Percentiles rank a stretch among this genome's conserved stretches.
Conservation (phyloP, 2,113 vertebrate genomes). For the Dasyurus viverrinus region DNA sequence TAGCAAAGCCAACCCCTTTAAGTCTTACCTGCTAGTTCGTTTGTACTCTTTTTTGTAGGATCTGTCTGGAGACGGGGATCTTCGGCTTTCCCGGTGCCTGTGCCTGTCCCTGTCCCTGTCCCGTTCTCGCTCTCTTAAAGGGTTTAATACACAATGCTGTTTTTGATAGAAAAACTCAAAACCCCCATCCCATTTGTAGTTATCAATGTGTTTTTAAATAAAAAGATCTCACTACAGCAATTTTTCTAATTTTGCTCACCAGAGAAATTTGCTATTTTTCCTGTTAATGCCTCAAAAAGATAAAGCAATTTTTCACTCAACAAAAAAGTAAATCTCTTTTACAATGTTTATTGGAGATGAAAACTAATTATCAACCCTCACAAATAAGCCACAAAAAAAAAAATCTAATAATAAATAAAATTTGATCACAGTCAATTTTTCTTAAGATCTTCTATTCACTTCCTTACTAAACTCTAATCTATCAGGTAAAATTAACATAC, state of each 20-base stretch:
- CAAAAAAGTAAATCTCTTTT: neutral
- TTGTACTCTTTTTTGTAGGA: conserved; percentile 91
- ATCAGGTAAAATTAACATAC: conserved; percentile 23
- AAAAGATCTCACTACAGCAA: conserved; percentile 1
- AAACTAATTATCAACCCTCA: conserved; percentile 19
- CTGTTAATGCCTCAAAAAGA: conserved; percentile 33
- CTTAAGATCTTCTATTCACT: conserved; percentile 33
- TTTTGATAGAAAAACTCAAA: conserved; percentile 75
- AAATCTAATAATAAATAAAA: conserved; percentile 12
- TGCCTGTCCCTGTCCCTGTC: conserved; percentile 91
- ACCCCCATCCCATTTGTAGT: conserved; percentile 53
- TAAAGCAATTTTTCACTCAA: conserved; percentile 23
- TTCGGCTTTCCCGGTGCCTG: conserved; percentile 91
- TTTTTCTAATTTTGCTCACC: conserved; percentile 36
- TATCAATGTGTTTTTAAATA: conserved; percentile 50
- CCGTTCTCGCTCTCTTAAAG: conserved; percentile 86
- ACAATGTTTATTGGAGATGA: conserved; percentile 4
- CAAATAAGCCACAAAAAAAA: conserved; percentile 30
- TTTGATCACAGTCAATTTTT: conserved; percentile 43
- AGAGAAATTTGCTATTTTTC: conserved; percentile 41
- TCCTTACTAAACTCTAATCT: conserved; percentile 26
- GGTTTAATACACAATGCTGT: conserved; percentile 76
- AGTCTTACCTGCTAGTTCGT: conserved; percentile 89
- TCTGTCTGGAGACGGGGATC: conserved; percentile 91
- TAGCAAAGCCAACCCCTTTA: neutral